Evolutionary conservation across 2,797 vertebrate species (phyloP), one percentile per base, ranked within the genome.

Genomic region (Amblyraja radiata): DNA sequence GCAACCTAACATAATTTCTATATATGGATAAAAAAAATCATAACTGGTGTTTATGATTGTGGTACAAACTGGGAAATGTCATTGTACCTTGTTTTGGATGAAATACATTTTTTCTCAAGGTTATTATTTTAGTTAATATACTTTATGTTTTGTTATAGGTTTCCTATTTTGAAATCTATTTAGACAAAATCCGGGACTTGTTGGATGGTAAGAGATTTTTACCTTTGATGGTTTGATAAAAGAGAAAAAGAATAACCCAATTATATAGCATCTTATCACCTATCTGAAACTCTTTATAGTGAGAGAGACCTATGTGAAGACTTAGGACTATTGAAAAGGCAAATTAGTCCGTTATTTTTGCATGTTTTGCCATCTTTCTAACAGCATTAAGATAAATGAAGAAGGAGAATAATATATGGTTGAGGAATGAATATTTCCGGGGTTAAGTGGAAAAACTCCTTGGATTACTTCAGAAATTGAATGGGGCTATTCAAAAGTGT

Each of bases 121-220:
- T 68, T 32, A 65, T 88, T n/a, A 36, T 36, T 32, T 21, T 36
- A 88, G 21, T 32, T 88, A 68, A 65, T 65, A 0, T 88, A 68
- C 10, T 58, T 18, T 95, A 93, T 96, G 0, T 95, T 95, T 94
- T 93, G 93, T 94, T 94, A 86, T 80, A 99, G 98, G 98, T 99
- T 92, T 99, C 98, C 94, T 99, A 99, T 96, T 99, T 99, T 96
- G 98, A 99, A 96, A 99, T 99, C 94, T 99, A 99, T 95, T 94
- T 99, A 96, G 98, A 99, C 95, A 99, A 99, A 96, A 99, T 99
- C 94, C 95, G 98, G 95, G 98, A 99, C 95, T 95, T 99, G 0
- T 95, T 99, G 0, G 98, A 99, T 93, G 98, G 98, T 99, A 93
- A 98, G 96, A 95, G 93, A 93, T 63, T 93, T 46, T 65, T 16